These are phyloP conservation scores for Lethenteron camtschaticum DNA, from an alignment of 2,113 vertebrate genomes.

Conservation along the genomic window DNA sequence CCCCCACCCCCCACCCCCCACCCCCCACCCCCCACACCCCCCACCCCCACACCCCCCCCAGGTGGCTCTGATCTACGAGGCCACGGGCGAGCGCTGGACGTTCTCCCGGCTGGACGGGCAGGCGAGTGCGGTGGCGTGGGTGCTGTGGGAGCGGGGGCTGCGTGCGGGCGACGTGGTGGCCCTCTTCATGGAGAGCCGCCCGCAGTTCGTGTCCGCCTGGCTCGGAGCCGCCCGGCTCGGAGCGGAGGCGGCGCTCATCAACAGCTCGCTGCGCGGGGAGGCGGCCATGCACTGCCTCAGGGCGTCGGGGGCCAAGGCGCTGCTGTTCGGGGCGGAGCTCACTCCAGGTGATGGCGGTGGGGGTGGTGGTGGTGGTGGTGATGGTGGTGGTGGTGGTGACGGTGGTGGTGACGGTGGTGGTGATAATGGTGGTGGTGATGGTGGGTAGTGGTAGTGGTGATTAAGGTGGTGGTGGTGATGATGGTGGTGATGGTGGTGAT, in stretches of 20 bases:
- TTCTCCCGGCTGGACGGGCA: constrained; percentile 39
- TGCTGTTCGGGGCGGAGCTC: constrained; percentile 54
- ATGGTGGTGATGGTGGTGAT: too few species aligned
- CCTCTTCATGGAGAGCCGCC: constrained; percentile 55
- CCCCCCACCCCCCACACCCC: background rate
- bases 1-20: background rate
- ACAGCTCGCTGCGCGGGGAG: constrained; percentile 48
- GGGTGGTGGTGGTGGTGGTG: too few species aligned
- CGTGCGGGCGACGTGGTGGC: constrained; percentile 58
- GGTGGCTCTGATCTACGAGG: constrained; percentile 44
- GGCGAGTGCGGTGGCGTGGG: constrained; percentile 38
- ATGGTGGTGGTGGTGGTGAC: too few species aligned
- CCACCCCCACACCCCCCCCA: background rate
- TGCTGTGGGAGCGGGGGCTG: constrained; percentile 28
- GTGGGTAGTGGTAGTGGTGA: too few species aligned
- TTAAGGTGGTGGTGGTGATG: too few species aligned
- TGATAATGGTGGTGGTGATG: too few species aligned
- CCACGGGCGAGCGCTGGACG: constrained; percentile 39
- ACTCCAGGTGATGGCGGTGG: constrained; percentile 26
- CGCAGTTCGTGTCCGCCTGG: constrained; percentile 58
- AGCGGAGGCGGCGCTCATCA: constrained; percentile 50
- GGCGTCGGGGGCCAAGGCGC: constrained; percentile 32
- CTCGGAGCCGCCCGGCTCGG: constrained; percentile 52
- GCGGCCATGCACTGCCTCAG: constrained; percentile 44
- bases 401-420: too few species aligned